phyloP scores from a whole-genome alignment of 2,888 invertebrate genomes.

The Candidula unifasciata region DNA sequence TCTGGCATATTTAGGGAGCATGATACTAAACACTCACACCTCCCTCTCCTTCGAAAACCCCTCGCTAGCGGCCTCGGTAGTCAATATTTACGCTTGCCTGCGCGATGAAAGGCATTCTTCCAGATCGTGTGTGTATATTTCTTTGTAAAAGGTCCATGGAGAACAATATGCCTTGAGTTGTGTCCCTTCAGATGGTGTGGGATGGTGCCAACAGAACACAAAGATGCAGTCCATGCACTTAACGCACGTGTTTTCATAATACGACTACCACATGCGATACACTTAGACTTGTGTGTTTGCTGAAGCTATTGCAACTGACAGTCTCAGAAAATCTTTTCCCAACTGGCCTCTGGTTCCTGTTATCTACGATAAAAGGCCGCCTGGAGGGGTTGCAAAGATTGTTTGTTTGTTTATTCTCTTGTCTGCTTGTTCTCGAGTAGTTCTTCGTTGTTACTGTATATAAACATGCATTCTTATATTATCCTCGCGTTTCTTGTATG shows the following conservation, averaged over 20 bases:
- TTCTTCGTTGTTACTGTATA: not conserved
- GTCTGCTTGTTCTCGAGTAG: not conserved
- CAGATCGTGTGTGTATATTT: slow-evolving; percentile 36
- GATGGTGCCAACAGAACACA: slow-evolving; percentile 34
- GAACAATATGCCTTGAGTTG: slow-evolving; percentile 40
- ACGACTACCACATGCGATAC: slow-evolving; percentile 37
- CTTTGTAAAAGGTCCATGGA: slow-evolving; percentile 40
- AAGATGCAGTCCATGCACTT: slow-evolving; percentile 44
- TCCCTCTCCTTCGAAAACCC: not conserved
- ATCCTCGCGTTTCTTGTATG: not conserved
- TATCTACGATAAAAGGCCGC: slow-evolving; percentile 16
- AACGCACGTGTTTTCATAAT: slow-evolving; percentile 48
- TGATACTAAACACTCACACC: slow-evolving; percentile 15
- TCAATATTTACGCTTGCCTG: slow-evolving; percentile 36
- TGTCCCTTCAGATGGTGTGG: slow-evolving; percentile 19
- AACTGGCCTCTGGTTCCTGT: not conserved
- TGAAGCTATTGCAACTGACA: slow-evolving; percentile 1
- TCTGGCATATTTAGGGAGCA: slow-evolving; percentile 3
- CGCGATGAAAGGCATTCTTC: slow-evolving; percentile 50
- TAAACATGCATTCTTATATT: not conserved
- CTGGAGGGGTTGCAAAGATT: not conserved
- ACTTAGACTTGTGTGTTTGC: slow-evolving; percentile 41
- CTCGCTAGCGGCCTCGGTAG: slow-evolving; percentile 32
- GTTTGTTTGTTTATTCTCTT: slow-evolving; percentile 27
- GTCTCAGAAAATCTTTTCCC: slow-evolving; percentile 5